Conservation (phyloP, 2,113 vertebrate genomes). For the Myrmecophaga tridactyla region DNA sequence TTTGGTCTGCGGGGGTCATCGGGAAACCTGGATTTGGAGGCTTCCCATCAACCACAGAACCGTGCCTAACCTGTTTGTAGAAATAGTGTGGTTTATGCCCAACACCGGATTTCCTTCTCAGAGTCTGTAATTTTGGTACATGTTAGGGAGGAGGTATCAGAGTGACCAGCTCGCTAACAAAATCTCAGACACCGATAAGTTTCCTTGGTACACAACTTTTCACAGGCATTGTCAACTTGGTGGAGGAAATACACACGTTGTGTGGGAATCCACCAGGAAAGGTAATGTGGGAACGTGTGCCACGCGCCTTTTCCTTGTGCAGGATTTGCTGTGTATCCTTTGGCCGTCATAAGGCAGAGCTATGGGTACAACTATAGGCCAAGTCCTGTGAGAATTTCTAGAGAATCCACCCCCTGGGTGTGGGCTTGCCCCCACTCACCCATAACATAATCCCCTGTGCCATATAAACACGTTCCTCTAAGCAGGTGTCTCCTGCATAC, state of each 20-base stretch:
- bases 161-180: background rate
- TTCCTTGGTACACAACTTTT: accelerated
- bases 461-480: background rate
- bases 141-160: no score
- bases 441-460: background rate
- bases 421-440: no score
- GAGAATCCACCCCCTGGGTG: accelerated
- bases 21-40: background rate
- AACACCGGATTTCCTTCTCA: background rate
- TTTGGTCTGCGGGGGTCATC: no score
- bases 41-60: no score
- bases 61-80: accelerated
- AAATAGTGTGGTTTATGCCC: accelerated
- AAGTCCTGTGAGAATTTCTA: background rate
- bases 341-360: background rate
- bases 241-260: accelerated
- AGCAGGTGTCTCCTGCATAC: no score
- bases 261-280: no score
- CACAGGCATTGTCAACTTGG: background rate
- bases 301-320: background rate
- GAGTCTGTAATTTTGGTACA: background rate
- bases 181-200: no score
- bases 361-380: accelerated
- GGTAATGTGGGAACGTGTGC: background rate
- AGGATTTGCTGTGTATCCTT: background rate